Base-by-base conservation (phyloP, 2,113 vertebrate genomes). In the Guaruba guarouba region DNA sequence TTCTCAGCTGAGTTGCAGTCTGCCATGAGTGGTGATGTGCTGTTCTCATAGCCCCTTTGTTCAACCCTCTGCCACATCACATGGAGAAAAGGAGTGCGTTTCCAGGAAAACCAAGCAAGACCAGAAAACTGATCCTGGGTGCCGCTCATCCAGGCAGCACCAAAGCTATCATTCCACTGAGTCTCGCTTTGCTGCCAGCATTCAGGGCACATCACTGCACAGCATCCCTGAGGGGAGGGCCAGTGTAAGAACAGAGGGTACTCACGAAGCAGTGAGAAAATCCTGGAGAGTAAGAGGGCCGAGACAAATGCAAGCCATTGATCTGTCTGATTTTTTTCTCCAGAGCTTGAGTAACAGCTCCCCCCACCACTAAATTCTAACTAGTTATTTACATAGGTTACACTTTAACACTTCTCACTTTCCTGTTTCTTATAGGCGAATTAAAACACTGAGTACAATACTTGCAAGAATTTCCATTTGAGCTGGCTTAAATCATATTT, bases 1-100 rank as follows among this genome's bases (percentile, higher is more conserved):
- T 70, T 55, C 20, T 23, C 52, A 52, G 10, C 4, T 54, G 41
- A 73, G 19, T 1, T 10, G 14, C 43, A 15, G 2, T 71, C 74
- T 80, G 54, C 37, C 59, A 0, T 8, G 2, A 0, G 4, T 29
- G 37, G n/a, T 0, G 1, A 49, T 33, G 19, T 55, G 33, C 10
- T 73, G 2, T 17, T 88, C 51, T 25, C 1, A 0, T 23, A 33
- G 11, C 8, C 35, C 9, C 9, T 74, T 57, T 76, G 17, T 19
- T 41, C 48, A 25, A 2, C 9, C 31, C 18, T 54, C 43, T 4
- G 0, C 18, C 31, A 27, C 16, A 37, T 10, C 37, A 33, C 2
- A 2, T 11, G n/a, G 13, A 2, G 2, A 25, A 75, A 37, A 70
- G 7, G 7, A 76, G 2, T 27, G 39, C 0, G 0, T 18, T 61